Base-by-base conservation (phyloP, 2,888 invertebrate genomes). In the Lasioglossum leucozonium region DNA sequence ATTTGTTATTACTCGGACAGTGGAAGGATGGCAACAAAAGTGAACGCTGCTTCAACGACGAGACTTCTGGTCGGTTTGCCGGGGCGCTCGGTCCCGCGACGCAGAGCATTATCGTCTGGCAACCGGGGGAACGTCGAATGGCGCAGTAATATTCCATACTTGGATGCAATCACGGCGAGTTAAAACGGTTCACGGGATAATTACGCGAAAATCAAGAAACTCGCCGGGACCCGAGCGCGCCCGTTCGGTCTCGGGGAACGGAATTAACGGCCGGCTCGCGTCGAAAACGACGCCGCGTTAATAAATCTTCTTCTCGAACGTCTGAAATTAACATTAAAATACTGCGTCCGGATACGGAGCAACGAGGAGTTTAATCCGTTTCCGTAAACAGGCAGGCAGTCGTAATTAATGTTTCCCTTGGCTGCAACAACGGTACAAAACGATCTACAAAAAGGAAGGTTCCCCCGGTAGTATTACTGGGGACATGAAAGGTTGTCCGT, bases 311-410 rank as follows among this genome's bases (percentile, higher is more conserved):
- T 82, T 82, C 78, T n/a, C 72, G 65, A 72, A 82, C 72, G 82
- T 82, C 75, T 82, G 62, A 82, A 84, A 84, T 84, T 82, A 82
- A 84, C 84, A 82, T 82, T 84, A 79, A 84, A 84, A 84, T 75
- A 78, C 67, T 72, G 55, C 51, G 44, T 65, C 71, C 42, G 77
- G 71, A 65, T 78, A 74, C 82, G 77, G 69, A 81, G 81, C 77
- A 73, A 78, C 44, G 72, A 30, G 44, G 65, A 74, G 78, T 84
- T 84, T 82, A 84, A 82, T 84, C 82, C 75, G 71, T 78, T 84
- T n/a, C 74, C 62, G 69, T n/a, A 71, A 55, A 78, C 77, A 34
- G 37, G 74, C 69, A 75, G 78, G 37, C 37, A 78, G 72, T 40
- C 40, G 82, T 72, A 84, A 84, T 84, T 78, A 84, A 82, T 82